A percentile compares a stretch with the other conserved stretches of the same genome.
Conservation (phyloP, 2,113 vertebrate genomes). For the Epinephelus cyanopodus region DNA sequence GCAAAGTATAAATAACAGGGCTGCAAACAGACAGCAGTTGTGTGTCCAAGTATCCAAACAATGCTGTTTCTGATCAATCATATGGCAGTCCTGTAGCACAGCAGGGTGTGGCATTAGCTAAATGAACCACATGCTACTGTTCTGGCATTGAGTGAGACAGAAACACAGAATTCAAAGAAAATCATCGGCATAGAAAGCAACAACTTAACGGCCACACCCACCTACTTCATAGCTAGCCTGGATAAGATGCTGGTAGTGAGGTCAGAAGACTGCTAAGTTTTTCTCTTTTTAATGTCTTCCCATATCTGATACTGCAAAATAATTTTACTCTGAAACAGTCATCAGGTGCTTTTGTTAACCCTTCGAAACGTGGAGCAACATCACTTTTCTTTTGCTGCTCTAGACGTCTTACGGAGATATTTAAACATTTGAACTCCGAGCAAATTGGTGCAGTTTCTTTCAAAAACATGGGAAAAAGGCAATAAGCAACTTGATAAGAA, state of each 20-base stretch:
- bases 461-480: no score
- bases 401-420: no score
- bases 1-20: no score
- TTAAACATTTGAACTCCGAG: no score
- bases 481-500: no score
- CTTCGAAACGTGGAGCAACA: no score
- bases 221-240: no score
- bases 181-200: constrained; percentile 2
- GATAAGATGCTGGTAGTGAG: no score
- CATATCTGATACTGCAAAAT: neutral
- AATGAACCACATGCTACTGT: neutral
- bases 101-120: neutral
- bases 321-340: neutral
- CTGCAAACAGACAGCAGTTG: neutral
- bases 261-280: neutral
- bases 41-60: neutral
- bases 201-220: neutral
- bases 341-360: neutral
- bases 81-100: neutral
- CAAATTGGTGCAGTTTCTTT: no score
- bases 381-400: no score
- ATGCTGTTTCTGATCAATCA: neutral
- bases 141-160: neutral
- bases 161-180: neutral
- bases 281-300: neutral